Evolutionary conservation across 2,888 invertebrate species (phyloP).

Genomic region (Apoderus coryli): DNA sequence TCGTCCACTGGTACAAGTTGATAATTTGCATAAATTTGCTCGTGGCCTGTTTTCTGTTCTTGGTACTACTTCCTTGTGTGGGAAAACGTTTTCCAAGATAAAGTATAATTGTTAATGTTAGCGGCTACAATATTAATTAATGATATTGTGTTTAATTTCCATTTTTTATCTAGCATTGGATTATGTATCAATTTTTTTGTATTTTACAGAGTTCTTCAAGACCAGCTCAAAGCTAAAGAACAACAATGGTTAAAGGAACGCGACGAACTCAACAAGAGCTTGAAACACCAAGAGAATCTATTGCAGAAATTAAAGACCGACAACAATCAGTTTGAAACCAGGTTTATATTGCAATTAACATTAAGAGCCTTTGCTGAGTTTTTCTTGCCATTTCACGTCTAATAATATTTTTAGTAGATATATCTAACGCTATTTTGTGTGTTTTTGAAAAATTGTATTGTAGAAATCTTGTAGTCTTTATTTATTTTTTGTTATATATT

Average conservation of each 20-base stretch:
- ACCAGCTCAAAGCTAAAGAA: slow-evolving; percentile 26
- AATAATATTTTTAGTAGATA: no score
- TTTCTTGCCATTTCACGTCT: slow-evolving; percentile 23
- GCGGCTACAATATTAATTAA: no score
- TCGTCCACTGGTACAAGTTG: no score
- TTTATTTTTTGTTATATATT: slow-evolving; percentile 6
- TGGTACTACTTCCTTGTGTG: no score
- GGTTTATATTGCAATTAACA: slow-evolving; percentile 30
- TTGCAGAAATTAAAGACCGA: slow-evolving; percentile 26
- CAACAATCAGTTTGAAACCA: slow-evolving; percentile 26
- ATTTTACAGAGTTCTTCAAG: slow-evolving; percentile 23
- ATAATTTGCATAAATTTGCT: no score
- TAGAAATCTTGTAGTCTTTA: not conserved
- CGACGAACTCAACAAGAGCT: slow-evolving; percentile 25
- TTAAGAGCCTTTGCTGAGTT: slow-evolving; percentile 29
- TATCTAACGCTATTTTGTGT: no score
- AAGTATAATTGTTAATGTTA: no score
- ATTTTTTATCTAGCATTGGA: not conserved
- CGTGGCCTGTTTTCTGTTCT: no score
- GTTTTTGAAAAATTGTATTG: no score
- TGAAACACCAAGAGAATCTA: slow-evolving; percentile 24
- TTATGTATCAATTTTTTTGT: not conserved
- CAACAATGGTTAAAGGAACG: slow-evolving; percentile 27
- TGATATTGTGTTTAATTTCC: no score
- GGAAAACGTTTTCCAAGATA: no score